Percentiles rank a stretch among this genome's conserved stretches.
phyloP scores from a whole-genome alignment of 1,140 invertebrate genomes.

The Drosophila pseudoobscura region DNA sequence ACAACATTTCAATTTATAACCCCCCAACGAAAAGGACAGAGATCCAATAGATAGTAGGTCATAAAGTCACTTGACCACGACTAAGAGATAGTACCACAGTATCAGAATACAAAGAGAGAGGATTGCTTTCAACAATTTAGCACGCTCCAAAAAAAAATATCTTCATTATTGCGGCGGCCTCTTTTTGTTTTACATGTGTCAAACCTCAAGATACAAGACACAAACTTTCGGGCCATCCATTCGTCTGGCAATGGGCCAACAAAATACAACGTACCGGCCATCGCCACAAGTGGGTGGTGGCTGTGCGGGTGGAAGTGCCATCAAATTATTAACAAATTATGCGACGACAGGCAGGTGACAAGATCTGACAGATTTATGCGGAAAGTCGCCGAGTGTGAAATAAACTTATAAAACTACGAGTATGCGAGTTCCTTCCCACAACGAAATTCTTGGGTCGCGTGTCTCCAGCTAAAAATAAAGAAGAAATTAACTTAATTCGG shows the following conservation, averaged over 20 bases:
- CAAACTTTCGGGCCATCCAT: constrained; percentile 22
- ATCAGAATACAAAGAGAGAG: neutral
- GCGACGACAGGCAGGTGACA: constrained; percentile 63
- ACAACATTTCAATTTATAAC: constrained; percentile 59
- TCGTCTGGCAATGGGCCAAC: constrained; percentile 34
- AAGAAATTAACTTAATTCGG: constrained; percentile 24
- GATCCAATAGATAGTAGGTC: constrained; percentile 38
- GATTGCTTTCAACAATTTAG: constrained; percentile 21
- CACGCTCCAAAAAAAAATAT: constrained; percentile 23
- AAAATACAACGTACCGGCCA: constrained; percentile 1
- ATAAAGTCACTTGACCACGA: constrained; percentile 49
- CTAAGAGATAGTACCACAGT: neutral
- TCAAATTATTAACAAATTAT: constrained; percentile 63
- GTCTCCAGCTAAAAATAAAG: constrained; percentile 26
- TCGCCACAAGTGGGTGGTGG: constrained; percentile 30
- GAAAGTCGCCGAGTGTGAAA: constrained; percentile 16
- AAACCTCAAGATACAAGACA: constrained; percentile 16
- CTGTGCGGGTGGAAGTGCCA: constrained; percentile 25
- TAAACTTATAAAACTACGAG: constrained; percentile 24
- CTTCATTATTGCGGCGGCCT: neutral
- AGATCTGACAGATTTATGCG: constrained; percentile 56
- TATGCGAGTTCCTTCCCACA: neutral
- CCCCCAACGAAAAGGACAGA: constrained; percentile 19
- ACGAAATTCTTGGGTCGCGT: constrained; percentile 22
- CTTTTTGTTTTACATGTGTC: constrained; percentile 29